Conservation (phyloP, 2,113 vertebrate species). For the Candoia aspera region DNA sequence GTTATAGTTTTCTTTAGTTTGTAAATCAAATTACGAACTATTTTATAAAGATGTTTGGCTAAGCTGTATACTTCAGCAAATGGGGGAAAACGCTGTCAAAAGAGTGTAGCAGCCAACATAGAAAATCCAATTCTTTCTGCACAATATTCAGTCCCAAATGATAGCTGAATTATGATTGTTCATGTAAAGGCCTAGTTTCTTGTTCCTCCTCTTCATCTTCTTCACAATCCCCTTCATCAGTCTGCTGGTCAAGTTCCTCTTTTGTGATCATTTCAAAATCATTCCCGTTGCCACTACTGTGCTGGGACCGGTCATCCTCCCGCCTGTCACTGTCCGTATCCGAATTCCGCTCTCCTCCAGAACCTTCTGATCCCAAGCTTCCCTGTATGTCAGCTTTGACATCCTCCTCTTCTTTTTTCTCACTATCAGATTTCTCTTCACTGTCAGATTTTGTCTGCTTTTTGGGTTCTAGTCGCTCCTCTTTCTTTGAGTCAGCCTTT, state of each 20-base stretch:
- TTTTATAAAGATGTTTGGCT: constrained; percentile 72
- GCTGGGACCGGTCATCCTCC: constrained; percentile 95
- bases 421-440: constrained; percentile 92
- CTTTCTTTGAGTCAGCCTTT: constrained; percentile 86
- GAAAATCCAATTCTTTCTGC: constrained; percentile 80
- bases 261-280: constrained; percentile 99
- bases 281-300: constrained; percentile 96
- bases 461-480: constrained; percentile 80
- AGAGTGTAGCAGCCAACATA: constrained; percentile 77
- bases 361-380: constrained; percentile 72
- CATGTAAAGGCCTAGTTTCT: constrained; percentile 76
- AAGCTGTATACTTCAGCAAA: constrained; percentile 72
- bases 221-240: constrained; percentile 88
- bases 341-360: constrained; percentile 81
- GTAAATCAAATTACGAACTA: constrained; percentile 68
- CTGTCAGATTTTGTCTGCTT: constrained; percentile 90
- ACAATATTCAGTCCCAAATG: constrained; percentile 75
- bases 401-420: constrained; percentile 90
- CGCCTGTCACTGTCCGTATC: constrained; percentile 96
- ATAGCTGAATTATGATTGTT: constrained; percentile 83
- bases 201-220: constrained; percentile 76
- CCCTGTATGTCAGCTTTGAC: constrained; percentile 78
- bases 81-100: constrained; percentile 69
- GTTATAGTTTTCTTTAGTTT: constrained; percentile 62
- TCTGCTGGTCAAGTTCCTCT: constrained; percentile 98